Base-by-base conservation (phyloP, 1,140 invertebrate species). In the Leptonema lineaticorne region DNA sequence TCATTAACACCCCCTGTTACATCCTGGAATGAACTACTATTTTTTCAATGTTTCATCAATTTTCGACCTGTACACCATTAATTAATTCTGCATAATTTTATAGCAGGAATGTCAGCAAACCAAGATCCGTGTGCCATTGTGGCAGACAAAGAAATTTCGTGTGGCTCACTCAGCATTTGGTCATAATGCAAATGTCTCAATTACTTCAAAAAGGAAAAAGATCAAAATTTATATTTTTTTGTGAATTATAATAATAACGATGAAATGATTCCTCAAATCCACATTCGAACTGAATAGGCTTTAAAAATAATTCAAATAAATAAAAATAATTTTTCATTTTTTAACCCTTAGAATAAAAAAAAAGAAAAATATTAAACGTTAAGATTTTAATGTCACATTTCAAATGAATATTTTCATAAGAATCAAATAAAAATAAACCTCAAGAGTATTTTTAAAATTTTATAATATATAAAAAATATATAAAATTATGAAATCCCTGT, bases 381-480 rank as follows among this genome's bases (percentile, higher is more conserved):
- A 45, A 45, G 37, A 14, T 45, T 45, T 45, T 45, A 24, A 53
- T 53, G 50, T 53, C 50, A 53, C 50, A 53, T 53, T 53, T 53
- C 20, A 53, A 53, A 53, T 53, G 14, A 7, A 53, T 53, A 53
- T 53, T 53, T 53, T 53, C 22, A 14, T 53, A 53, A n/a, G n/a
- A n/a, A n/a, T n/a, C n/a, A n/a, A 50, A 53, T 26, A 26, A 53
- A 53, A 26, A 20, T 26, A 26, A 53, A 26, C 50, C 50, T 53
- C 50, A 53, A 53, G 50, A 53, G 50, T 53, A 53, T 53, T 53
- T 53, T 53, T 53, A 26, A 53, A 53, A 53, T 53, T 53, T 53
- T 53, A 50, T 50, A 26, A 26, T 48, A 24, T 53, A 26, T 45
- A 45, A 45, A 45, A 6, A 2, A 45, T 45, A 45, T 45, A n/a